Percentiles rank a stretch among this genome's conserved stretches.
These are phyloP conservation scores for Steinernema hermaphroditum DNA, from an alignment of 2,888 invertebrate genomes.

Conservation along the genomic window DNA sequence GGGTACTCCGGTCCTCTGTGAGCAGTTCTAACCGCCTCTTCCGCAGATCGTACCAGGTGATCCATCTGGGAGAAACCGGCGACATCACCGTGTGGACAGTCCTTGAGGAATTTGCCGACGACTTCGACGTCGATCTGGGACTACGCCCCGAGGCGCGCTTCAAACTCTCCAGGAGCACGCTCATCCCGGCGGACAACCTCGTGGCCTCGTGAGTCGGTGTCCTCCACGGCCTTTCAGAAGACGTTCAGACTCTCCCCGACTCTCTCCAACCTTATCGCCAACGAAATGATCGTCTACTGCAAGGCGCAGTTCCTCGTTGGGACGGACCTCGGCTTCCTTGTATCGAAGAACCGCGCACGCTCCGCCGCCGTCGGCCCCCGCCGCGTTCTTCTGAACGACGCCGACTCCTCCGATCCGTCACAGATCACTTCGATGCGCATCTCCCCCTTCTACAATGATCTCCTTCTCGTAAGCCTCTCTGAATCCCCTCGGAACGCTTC, in stretches of 20 bases:
- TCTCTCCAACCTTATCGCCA: not conserved
- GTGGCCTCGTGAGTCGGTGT: not conserved
- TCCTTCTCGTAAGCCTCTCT: not conserved
- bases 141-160: conserved; percentile 6
- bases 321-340: conserved; percentile 2
- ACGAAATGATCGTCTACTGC: conserved; percentile 2
- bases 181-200: conserved; percentile 10
- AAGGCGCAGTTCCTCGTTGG: conserved; percentile 26
- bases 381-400: not conserved
- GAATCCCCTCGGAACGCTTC: not conserved
- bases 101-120: not conserved
- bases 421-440: conserved; percentile 7
- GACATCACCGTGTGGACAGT: conserved; percentile 12
- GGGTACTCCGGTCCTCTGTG: not conserved
- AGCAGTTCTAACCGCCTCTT: too few relatives aligned
- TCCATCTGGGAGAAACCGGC: conserved; percentile 7
- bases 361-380: not conserved
- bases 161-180: conserved; percentile 1
- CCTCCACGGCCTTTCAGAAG: not conserved
- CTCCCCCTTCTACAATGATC: conserved; percentile 8
- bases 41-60: conserved; percentile 19
- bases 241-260: not conserved
- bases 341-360: conserved; percentile 7
- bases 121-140: conserved; percentile 28
- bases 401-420: not conserved